Conservation (phyloP, 2,888 invertebrate species). For the Hoplodrina ambigua region DNA sequence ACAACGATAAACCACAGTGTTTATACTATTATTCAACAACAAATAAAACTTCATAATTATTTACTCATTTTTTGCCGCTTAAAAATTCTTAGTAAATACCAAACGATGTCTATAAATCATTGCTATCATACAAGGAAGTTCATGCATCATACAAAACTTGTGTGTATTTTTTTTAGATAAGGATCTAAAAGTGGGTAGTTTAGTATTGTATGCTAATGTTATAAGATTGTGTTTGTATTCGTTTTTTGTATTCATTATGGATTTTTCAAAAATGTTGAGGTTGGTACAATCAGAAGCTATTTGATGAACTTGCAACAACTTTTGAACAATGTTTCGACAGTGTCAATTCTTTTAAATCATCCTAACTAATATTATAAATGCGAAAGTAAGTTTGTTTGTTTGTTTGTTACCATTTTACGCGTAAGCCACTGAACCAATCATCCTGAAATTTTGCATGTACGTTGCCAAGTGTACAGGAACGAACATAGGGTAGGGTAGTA, state of each 20-base stretch:
- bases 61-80: not conserved
- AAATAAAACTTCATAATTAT: not conserved
- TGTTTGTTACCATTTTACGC: no score
- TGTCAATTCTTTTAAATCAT: no score
- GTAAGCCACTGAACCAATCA: no score
- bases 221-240: not conserved
- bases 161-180: slow-evolving; percentile 44
- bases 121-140: slow-evolving; percentile 49
- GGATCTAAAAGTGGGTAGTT: slow-evolving; percentile 22
- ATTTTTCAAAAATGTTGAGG: not conserved
- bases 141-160: slow-evolving; percentile 44
- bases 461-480: no score
- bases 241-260: slow-evolving; percentile 14
- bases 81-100: slow-evolving; percentile 8
- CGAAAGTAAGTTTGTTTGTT: no score
- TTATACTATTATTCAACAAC: not conserved
- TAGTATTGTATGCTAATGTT: slow-evolving; percentile 60
- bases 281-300: no score
- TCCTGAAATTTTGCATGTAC: no score
- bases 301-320: no score
- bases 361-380: no score
- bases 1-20: no score
- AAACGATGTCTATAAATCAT: slow-evolving; percentile 29
- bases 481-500: no score
- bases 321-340: no score